A percentile compares a stretch with the other conserved stretches of the same genome.
phyloP scores from a whole-genome alignment of 2,797 vertebrate species.

The Sebastes melanostomus region DNA sequence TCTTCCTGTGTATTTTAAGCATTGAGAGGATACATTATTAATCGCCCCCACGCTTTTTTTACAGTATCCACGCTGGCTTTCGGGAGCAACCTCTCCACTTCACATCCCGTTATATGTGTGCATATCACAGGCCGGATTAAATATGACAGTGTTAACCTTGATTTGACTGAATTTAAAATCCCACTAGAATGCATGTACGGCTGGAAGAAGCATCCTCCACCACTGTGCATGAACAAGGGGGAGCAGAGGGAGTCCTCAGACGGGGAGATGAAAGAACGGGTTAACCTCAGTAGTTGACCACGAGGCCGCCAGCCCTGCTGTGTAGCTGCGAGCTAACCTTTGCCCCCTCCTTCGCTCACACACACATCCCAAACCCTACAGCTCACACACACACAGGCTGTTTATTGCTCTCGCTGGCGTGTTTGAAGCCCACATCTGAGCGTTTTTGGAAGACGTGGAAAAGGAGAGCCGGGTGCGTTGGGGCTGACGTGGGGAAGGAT shows the following conservation, averaged over 20 bases:
- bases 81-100: conserved; percentile 8
- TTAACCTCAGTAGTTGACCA: conserved; percentile 15
- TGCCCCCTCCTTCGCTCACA: background rate
- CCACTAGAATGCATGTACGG: background rate
- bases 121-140: conserved; percentile 31
- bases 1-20: conserved; percentile 76
- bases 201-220: background rate
- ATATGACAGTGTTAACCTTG: conserved; percentile 28
- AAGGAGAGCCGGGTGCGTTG: background rate
- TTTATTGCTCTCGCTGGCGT: conserved; percentile 6
- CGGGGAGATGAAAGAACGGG: conserved; percentile 14
- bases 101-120: conserved; percentile 3
- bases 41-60: conserved; percentile 36
- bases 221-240: background rate
- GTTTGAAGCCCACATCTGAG: conserved; percentile 47
- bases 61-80: conserved; percentile 40
- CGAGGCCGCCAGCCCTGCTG: background rate
- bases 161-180: conserved; percentile 44
- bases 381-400: background rate
- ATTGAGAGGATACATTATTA: conserved; percentile 71
- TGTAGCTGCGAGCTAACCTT: conserved; percentile 39
- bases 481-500: background rate
- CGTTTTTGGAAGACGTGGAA: conserved; percentile 16
- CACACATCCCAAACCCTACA: conserved; percentile 1
- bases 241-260: conserved; percentile 4